These are phyloP conservation scores for Gallinago undulata DNA, from an alignment of 2,113 vertebrate species.

Conservation along the genomic window DNA sequence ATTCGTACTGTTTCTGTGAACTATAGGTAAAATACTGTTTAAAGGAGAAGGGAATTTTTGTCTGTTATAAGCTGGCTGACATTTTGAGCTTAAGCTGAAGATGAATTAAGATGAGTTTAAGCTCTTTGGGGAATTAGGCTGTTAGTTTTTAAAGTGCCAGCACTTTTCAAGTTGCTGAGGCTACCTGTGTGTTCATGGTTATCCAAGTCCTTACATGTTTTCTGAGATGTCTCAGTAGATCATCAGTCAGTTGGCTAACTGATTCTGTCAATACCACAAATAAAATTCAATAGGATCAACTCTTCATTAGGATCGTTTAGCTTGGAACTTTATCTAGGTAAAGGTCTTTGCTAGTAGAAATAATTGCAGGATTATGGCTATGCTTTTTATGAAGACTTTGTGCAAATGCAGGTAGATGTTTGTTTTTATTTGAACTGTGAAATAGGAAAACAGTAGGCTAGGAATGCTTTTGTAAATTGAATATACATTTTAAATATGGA, in stretches of 20 bases:
- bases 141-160: background rate
- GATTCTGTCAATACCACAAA: background rate
- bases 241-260: background rate
- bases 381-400: background rate
- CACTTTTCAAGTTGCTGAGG: background rate
- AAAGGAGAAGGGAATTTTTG: background rate
- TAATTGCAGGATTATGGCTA: background rate
- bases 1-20: background rate
- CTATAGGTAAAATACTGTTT: background rate
- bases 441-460: background rate
- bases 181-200: background rate
- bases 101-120: background rate
- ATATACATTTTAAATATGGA: background rate
- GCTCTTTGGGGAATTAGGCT: background rate
- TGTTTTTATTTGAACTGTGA: background rate
- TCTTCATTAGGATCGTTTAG: background rate
- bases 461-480: background rate
- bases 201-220: background rate
- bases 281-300: background rate
- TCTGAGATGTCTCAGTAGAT: background rate
- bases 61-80: background rate
- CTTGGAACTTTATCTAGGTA: background rate
- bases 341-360: background rate
- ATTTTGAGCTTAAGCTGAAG: background rate
- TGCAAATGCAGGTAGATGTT: background rate